Evolutionary conservation across 2,797 vertebrate genomes (phyloP), one percentile per base, ranked within the genome.

Genomic region (Champsocephalus esox): DNA sequence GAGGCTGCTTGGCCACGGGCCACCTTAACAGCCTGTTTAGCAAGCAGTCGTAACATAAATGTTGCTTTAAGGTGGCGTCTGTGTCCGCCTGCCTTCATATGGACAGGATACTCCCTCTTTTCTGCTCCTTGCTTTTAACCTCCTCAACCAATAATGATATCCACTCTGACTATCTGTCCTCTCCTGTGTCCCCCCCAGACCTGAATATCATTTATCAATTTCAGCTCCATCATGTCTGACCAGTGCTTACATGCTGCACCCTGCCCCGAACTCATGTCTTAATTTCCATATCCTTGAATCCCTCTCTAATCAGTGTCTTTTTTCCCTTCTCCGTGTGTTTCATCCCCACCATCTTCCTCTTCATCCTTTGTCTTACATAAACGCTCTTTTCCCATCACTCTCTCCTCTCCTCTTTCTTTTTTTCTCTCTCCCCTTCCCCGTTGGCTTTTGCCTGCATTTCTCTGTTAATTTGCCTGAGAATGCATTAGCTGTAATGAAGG

Each of bases 401-500:
- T 77, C 66, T 58, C 58, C 83, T 81, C 80, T 61, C 59, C 70
- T 77, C 63, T 73, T 77, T 77, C 80, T 82, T 70, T 69, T 70
- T 68, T 71, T 70, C 68, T 68, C 67, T 64, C 78, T 82, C 80
- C 74, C 19, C 82, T 87, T 86, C 87, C 86, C 91, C 81, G 81
- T 88, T 92, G 86, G 92, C 92, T 92, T 89, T 90, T 85, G 86
- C 91, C 88, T 86, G 90, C 86, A 86, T 91, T 93, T 94, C 91
- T 92, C 92, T 92, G 95, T 96, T 96, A 96, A 96, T 96, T 96
- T 96, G 95, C 95, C 94, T 93, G 95, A 95, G 95, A 96, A 96
- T 95, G 94, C 95, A 96, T 96, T 96, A 96, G 95, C 94, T 93
- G 94, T 96, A 96, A 96, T 96, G 95, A 96, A 97, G 96, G 96